Base-by-base conservation (phyloP, 2,888 invertebrate species). In the Entomobrya multifasciata region DNA sequence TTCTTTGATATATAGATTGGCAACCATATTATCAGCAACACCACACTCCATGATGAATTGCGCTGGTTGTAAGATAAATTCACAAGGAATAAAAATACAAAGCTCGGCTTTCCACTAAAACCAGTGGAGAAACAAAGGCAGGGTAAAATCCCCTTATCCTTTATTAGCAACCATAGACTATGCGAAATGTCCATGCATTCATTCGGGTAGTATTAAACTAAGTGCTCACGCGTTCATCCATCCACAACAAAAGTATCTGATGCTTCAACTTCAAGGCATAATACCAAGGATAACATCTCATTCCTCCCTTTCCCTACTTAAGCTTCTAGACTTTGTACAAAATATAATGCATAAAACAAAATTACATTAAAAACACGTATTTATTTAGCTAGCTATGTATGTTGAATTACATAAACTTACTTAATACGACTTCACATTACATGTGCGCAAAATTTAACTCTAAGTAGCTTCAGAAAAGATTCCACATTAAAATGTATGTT, bases 111-210 rank as follows among this genome's bases (percentile, higher is more conserved):
- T 47, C 41, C 78, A 62, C 44, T 22, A 17, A 41, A 41, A 41
- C 36, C 2, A 17, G n/a, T 62, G 20, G 57, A 20, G 25, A 65
- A 30, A 65, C 36, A 65, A 11, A 57, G 36, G 8, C 36, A 8
- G 36, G 41, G 36, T 36, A 62, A 78, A 78, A 62, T 60, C 62
- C 22, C 22, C 47, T 76, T 76, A 44, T 78, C 78, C 62, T 62
- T 78, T 78, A 78, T 62, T 62, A 78, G 62, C 62, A 78, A 52
- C 52, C 4, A 62, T 0, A n/a, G n/a, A 36, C 36, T 36, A 36
- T 36, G 8, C 36, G 5, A 36, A 8, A 4, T 36, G 8, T 36
- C 4, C 8, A 36, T 4, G 36, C 36, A 6, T 36, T 36, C 25
- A 57, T 6, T 25, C 57, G 25, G 22, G 22, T 57, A 1, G 10